A percentile compares a stretch with the other conserved stretches of the same genome.
These are phyloP conservation scores for Ibidorhyncha struthersii DNA, from an alignment of 2,113 vertebrate species.

Conservation along the genomic window DNA sequence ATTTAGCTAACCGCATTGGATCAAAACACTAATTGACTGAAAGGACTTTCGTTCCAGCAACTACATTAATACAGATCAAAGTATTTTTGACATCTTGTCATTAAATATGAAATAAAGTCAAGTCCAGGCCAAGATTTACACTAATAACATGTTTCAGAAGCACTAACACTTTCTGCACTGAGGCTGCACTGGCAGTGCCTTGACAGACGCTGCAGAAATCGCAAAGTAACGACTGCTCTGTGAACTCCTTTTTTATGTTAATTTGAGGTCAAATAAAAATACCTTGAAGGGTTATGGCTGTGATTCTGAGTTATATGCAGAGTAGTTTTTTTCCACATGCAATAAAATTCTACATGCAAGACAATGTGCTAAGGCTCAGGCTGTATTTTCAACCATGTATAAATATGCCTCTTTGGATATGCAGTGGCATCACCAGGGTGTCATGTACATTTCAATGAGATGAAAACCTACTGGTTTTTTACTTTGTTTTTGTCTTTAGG, in stretches of 20 bases:
- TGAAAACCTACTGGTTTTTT: not conserved
- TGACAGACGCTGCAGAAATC: not conserved
- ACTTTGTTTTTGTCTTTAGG: not conserved
- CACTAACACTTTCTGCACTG: not conserved
- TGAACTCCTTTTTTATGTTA: not conserved
- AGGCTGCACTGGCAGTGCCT: not conserved
- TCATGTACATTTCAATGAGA: not conserved
- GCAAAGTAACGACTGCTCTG: not conserved
- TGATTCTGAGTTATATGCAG: not conserved
- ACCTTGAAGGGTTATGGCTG: not conserved
- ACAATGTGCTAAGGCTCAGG: not conserved
- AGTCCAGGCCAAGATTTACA: not conserved
- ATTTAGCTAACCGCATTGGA: not conserved
- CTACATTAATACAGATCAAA: constrained; percentile 5
- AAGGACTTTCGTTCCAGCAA: constrained; percentile 18
- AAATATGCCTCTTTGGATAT: not conserved
- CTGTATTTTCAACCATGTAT: not conserved
- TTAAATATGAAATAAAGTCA: constrained; percentile 38
- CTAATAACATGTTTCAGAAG: constrained; percentile 20
- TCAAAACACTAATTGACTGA: not conserved
- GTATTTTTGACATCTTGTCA: not conserved
- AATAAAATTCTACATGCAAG: not conserved
- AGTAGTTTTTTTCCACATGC: not conserved
- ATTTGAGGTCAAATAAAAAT: constrained; percentile 5
- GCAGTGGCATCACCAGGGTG: not conserved